These are phyloP conservation scores for Apodemus speciosus DNA, from an alignment of 2,113 vertebrate species.

Conservation along the genomic window DNA sequence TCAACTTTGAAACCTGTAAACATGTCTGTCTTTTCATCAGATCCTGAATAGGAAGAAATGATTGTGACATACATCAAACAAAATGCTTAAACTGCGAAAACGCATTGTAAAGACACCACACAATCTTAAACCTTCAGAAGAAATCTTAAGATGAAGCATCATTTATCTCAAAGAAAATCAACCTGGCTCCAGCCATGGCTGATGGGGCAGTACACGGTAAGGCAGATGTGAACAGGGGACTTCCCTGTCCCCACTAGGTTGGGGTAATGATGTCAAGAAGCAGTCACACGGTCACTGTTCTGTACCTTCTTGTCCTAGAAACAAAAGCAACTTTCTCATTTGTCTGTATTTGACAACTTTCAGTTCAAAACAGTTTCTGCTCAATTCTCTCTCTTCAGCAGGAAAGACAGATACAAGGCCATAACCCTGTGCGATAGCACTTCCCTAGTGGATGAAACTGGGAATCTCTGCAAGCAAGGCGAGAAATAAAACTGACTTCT, in stretches of 20 bases:
- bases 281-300: neutral
- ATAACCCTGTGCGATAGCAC: too few relatives aligned
- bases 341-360: neutral
- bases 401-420: neutral
- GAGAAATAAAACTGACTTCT: neutral
- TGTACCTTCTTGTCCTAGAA: neutral
- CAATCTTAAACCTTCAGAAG: neutral
- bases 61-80: neutral
- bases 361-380: neutral
- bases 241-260: accelerated
- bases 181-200: neutral
- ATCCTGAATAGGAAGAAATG: neutral
- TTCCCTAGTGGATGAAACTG: neutral
- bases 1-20: slow-evolving; percentile 47
- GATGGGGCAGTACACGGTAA: accelerated
- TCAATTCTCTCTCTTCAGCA: too few relatives aligned
- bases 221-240: accelerated
- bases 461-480: neutral
- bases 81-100: slow-evolving; percentile 7
- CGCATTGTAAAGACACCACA: neutral
- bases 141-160: neutral
- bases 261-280: neutral
- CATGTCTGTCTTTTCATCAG: slow-evolving; percentile 10
- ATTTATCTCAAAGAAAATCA: neutral
- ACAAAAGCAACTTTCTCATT: neutral